Percentiles rank a stretch among this genome's conserved stretches.
Evolutionary conservation across 2,113 vertebrate genomes (phyloP).

Genomic region (Condylura cristata): DNA sequence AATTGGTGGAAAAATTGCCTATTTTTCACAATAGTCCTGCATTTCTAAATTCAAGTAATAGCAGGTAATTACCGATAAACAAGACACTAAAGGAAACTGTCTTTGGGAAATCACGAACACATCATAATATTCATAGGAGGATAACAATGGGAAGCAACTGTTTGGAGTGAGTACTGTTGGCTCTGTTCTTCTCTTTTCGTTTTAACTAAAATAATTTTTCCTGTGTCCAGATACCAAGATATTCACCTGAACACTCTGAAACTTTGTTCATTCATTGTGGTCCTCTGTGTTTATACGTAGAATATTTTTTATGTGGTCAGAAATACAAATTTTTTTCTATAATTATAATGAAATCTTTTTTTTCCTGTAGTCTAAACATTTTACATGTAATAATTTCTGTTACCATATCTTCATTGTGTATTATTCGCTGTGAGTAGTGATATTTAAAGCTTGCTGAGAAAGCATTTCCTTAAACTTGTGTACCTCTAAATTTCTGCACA

Average conservation of each 20-base stretch:
- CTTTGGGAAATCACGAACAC: constrained; percentile 25
- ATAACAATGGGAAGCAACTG: not conserved
- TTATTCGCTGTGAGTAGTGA: not conserved
- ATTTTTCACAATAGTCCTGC: constrained; percentile 52
- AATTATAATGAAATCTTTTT: not conserved
- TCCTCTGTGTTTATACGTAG: not conserved
- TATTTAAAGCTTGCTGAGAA: not conserved
- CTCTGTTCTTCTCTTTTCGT: not conserved
- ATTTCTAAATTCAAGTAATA: constrained; percentile 67
- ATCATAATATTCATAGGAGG: constrained; percentile 26
- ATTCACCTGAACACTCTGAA: not conserved
- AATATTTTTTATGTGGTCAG: not conserved
- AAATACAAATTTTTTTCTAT: not conserved
- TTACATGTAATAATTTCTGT: not conserved
- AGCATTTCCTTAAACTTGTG: not conserved
- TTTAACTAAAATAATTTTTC: not conserved
- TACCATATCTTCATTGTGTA: not conserved
- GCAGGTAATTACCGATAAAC: constrained; percentile 65
- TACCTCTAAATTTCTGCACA: not conserved
- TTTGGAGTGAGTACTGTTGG: not conserved
- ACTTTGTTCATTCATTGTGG: not conserved
- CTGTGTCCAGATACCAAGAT: not conserved
- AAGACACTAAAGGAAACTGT: constrained; percentile 10
- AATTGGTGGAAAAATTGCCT: constrained; percentile 68
- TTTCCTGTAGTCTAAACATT: not conserved